Evolutionary conservation across 64 coral and sea anemone genomes (phyloP), one percentile per base, ranked within the genome.

Genomic region (Porites lutea): DNA sequence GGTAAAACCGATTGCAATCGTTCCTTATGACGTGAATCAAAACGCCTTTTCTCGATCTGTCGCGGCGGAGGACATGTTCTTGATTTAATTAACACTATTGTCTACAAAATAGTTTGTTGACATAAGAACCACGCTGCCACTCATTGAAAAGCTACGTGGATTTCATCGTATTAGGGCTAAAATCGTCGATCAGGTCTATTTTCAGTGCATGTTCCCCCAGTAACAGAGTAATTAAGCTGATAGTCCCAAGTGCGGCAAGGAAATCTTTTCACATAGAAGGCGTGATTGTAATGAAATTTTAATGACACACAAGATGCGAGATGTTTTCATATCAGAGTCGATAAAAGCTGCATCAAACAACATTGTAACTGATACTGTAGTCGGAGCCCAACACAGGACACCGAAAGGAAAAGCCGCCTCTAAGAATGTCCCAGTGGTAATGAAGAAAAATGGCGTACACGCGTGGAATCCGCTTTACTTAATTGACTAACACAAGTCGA

Each of bases 21-120:
- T 4, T 76, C 55, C 8, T 44, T 60, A 4, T 12, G 57, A 43
- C 19, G 3, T n/a, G 4, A 43, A 51, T 44, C 20, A 13, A 60
- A 54, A 80, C 27, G 27, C 59, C 10, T 16, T 48, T 5, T 20
- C 18, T 48, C 27, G 27, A 37, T 37, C 22, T 12, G 81, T 59
- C 15, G 8, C 13, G 8, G 44, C 3, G 9, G 61, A 83, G 3
- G 61, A 68, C 61, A 84, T 13, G 45, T 49, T 84, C 81, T 68
- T 84, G 62, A 67, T 84, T 84, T 84, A 84, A 84, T 84, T 84
- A 84, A 68, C 61, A 52, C 81, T 65, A 84, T 84, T 84, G 61
- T 69, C 81, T 51, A 53, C 13, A 52, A 51, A 52, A 84, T 52
- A 69, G 80, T 65, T 83, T 66, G 19, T 67, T 83, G 80, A 83